These are phyloP conservation scores for Chionis minor DNA, from an alignment of 2,113 vertebrate species.

Conservation along the genomic window DNA sequence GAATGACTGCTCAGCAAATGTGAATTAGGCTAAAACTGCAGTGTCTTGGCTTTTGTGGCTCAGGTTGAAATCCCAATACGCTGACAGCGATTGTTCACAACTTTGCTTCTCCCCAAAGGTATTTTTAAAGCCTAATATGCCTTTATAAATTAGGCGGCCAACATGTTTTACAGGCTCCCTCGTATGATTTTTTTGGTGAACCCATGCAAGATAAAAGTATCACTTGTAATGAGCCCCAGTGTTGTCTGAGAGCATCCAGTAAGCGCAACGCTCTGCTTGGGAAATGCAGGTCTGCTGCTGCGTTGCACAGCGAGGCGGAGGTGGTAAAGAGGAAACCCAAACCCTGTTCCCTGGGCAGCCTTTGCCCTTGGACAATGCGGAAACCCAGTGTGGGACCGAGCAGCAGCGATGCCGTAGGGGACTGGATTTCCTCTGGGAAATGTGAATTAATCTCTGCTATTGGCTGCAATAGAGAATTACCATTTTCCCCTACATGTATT, in stretches of 20 bases:
- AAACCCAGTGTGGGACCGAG: not conserved
- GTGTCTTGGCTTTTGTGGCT: not conserved
- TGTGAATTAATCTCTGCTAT: not conserved
- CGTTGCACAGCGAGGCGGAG: not conserved
- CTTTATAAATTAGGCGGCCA: not conserved
- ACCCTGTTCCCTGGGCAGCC: not conserved
- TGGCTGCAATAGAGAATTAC: not conserved
- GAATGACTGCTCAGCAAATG: not conserved
- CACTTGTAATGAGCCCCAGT: not conserved
- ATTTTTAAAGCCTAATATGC: not conserved
- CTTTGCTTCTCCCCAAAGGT: not conserved
- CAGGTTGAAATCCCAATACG: not conserved
- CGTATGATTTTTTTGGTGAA: not conserved
- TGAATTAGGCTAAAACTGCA: not conserved
- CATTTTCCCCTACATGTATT: rapidly evolving
- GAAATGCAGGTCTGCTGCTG: not conserved
- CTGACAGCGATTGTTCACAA: not conserved
- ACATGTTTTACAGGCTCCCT: not conserved
- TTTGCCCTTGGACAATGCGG: not conserved
- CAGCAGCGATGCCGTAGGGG: not conserved
- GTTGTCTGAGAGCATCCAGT: not conserved
- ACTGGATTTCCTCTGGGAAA: not conserved
- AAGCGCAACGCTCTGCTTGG: not conserved
- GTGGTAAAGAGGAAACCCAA: not conserved
- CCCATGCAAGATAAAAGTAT: not conserved